Percentiles rank a stretch among this genome's conserved stretches.
phyloP scores from a whole-genome alignment of 1,140 invertebrate species.

The Conus ventricosus region DNA sequence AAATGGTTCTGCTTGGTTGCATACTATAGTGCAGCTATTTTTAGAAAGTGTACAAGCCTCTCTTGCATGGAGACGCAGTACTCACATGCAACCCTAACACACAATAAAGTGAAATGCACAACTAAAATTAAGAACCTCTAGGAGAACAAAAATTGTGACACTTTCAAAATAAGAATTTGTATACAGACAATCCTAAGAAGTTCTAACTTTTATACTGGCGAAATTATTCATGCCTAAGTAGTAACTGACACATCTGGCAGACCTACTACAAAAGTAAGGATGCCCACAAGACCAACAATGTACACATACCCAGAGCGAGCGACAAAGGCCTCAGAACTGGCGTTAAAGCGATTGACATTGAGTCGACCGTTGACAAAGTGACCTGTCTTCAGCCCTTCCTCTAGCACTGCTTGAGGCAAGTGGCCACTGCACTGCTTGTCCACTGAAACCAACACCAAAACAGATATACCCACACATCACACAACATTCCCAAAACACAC shows the following conservation, averaged over 20 bases:
- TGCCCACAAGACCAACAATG: not conserved
- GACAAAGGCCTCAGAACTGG: constrained; percentile 71
- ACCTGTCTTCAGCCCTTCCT: constrained; percentile 69
- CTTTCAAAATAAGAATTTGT: too few species aligned
- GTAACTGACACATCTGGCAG: not conserved
- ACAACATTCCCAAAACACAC: too few species aligned
- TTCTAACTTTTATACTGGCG: not conserved
- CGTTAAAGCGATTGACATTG: constrained; percentile 71
- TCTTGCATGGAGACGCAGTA: too few species aligned
- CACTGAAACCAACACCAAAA: constrained; percentile 24
- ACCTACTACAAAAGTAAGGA: not conserved
- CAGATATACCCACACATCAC: too few species aligned
- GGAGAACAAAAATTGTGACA: too few species aligned
- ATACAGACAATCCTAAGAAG: too few species aligned
- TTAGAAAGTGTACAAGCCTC: too few species aligned
- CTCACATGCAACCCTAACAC: too few species aligned
- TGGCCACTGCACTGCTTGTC: constrained; percentile 67
- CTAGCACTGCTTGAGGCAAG: constrained; percentile 64
- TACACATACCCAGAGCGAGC: constrained; percentile 57
- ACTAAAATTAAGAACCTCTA: too few species aligned
- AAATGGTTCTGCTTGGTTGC: too few species aligned
- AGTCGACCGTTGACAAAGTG: constrained; percentile 65
- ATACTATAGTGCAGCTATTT: too few species aligned
- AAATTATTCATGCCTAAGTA: not conserved
- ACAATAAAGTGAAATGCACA: too few species aligned